Percentiles rank a stretch among this genome's conserved stretches.
Conservation (phyloP, 64 coral and sea anemone species). For the Actinia equina region DNA sequence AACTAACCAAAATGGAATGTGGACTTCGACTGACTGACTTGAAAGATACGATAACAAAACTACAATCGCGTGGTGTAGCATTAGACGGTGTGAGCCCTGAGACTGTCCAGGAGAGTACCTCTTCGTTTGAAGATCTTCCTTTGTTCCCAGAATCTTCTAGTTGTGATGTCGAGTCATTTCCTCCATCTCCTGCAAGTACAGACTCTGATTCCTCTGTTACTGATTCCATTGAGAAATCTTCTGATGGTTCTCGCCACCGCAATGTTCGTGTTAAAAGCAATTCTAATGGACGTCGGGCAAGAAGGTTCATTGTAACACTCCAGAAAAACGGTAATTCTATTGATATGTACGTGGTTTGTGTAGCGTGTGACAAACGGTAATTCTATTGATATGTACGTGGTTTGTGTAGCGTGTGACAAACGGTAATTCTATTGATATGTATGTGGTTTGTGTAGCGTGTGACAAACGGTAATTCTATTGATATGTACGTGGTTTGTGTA, state of each 20-base stretch:
- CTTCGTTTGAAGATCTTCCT: slow-evolving; percentile 9
- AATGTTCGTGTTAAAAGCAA: not conserved
- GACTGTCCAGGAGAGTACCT: not conserved
- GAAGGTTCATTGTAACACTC: slow-evolving; percentile 7
- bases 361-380: too few relatives aligned
- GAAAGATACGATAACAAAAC: slow-evolving; percentile 19
- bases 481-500: too few relatives aligned
- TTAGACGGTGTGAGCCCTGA: not conserved
- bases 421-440: too few relatives aligned
- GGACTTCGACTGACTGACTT: slow-evolving; percentile 4
- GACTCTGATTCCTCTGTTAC: not conserved
- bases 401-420: too few relatives aligned
- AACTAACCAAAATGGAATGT: slow-evolving; percentile 57
- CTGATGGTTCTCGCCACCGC: not conserved
- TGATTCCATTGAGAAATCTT: slow-evolving; percentile 13
- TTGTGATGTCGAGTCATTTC: slow-evolving; percentile 11
- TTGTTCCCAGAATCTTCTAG: slow-evolving; percentile 2
- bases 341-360: not conserved
- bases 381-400: too few relatives aligned
- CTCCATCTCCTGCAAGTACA: not conserved
- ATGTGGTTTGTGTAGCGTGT: too few relatives aligned
- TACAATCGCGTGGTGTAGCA: slow-evolving; percentile 17
- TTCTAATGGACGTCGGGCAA: not conserved
- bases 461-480: too few relatives aligned
- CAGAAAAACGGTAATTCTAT: not conserved